phyloP scores from a whole-genome alignment of 1,140 invertebrate genomes.

The Drosophila mauritiana region DNA sequence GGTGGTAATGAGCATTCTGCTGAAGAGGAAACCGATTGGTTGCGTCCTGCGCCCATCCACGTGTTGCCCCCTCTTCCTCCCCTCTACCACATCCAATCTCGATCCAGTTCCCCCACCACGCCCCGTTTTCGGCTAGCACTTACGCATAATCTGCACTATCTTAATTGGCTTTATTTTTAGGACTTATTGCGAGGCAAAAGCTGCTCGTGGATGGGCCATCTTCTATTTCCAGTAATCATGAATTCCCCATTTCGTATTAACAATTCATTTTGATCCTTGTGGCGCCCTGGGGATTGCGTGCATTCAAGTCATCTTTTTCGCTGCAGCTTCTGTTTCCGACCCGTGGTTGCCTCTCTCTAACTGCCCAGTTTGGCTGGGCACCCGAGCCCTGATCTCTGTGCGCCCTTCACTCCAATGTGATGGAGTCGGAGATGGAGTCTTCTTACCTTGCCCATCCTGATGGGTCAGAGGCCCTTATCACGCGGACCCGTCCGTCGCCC shows the following conservation, averaged over 20 bases:
- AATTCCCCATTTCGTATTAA: not conserved
- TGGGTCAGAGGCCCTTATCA: slow-evolving; percentile 61
- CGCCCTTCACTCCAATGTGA: not conserved
- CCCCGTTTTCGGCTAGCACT: not conserved
- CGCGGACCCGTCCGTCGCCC: slow-evolving; percentile 30
- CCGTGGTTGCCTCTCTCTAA: not conserved
- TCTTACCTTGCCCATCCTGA: slow-evolving; percentile 3
- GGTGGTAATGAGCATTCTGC: slow-evolving; percentile 78
- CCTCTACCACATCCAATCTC: not conserved
- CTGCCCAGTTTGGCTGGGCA: slow-evolving; percentile 3
- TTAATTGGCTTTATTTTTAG: not conserved
- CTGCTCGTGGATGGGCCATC: slow-evolving; percentile 1
- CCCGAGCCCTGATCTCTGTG: not conserved
- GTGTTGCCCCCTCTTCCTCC: not conserved
- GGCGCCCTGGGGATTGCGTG: too few relatives aligned
- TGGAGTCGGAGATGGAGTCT: not conserved
- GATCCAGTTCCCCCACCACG: slow-evolving; percentile 8
- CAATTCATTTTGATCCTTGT: too few relatives aligned
- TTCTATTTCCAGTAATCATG: not conserved
- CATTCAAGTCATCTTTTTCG: too few relatives aligned
- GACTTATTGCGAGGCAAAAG: too few relatives aligned
- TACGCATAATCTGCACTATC: slow-evolving; percentile 12
- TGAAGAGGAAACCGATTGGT: slow-evolving; percentile 70
- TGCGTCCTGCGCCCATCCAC: slow-evolving; percentile 14
- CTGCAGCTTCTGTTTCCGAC: slow-evolving; percentile 16